Evolutionary conservation across 2,888 invertebrate species (phyloP), one percentile per base, ranked within the genome.

Genomic region (Oligia fasciuncula): DNA sequence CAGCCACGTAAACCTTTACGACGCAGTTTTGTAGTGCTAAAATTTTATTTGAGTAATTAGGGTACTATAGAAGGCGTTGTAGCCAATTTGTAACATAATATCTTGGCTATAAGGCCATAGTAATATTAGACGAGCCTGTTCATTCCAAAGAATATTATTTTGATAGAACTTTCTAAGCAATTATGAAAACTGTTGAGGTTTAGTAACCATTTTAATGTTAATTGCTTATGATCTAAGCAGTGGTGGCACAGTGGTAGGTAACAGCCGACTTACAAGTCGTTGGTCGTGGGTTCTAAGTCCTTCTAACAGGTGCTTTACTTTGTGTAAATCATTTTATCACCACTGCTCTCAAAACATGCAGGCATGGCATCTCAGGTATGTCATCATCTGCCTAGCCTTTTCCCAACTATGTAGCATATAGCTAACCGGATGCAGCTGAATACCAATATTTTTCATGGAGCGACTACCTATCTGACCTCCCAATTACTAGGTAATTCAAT

Each of bases 1-100:
- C 78, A 86, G 86, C 86, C 83, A 88, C 84, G 82, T 85, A 87
- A 88, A 83, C 87, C 79, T 85, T 91, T 86, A 86, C 76, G 84
- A 87, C 78, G 65, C 74, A 73, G 77, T 83, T 81, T 79, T 81
- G 84, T 85, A 86, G 83, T 85, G 75, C 84, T 89, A 86, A 84
- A 87, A 88, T 90, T 87, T 91, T 91, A 90, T 90, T 87, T 83
- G 70, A 85, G 83, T 81, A 86, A 82, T 81, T 84, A 78, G 66
- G 80, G 73, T 74, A 80, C 78, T 79, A 73, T 80, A 73, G 77
- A 74, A 69, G 75, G 72, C 63, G 70, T 70, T 76, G 63, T 66
- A 74, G 77, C 78, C 80, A 89, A 85, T 89, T 88, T 88, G 88
- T 83, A 85, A 87, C 73, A 51, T 43, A 86, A 89, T 87, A 89